Percentiles rank a stretch among this genome's conserved stretches.
These are phyloP conservation scores for Poeciliopsis paucimaculata DNA, from an alignment of 2,797 vertebrate genomes.

Conservation along the genomic window DNA sequence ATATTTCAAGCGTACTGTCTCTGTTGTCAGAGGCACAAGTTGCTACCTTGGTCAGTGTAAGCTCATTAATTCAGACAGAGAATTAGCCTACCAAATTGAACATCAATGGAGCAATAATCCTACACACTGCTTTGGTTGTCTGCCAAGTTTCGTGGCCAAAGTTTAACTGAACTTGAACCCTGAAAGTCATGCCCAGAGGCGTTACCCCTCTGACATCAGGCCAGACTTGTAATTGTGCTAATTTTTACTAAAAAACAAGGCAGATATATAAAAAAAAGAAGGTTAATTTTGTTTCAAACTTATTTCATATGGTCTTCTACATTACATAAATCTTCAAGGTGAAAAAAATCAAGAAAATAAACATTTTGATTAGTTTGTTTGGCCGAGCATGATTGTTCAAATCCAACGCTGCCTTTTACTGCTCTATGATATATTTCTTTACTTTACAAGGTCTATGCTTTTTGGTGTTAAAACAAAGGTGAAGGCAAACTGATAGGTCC, in stretches of 20 bases:
- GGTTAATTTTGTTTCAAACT: neutral
- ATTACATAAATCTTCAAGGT: neutral
- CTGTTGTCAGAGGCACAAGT: neutral
- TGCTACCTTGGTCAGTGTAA: constrained; percentile 10
- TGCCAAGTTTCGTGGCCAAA: constrained; percentile 9
- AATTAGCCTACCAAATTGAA: constrained; percentile 9
- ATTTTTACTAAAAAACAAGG: neutral
- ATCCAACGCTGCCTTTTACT: neutral
- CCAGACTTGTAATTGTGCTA: neutral
- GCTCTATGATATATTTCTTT: neutral
- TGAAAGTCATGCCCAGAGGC: constrained; percentile 6
- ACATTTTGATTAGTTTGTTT: neutral
- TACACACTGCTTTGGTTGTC: constrained; percentile 20
- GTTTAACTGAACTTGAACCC: constrained; percentile 14
- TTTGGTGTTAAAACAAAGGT: neutral
- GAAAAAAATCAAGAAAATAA: neutral
- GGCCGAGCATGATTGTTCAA: neutral
- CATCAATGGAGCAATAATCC: constrained; percentile 12
- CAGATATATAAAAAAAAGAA: neutral
- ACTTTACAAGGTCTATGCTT: too few species aligned
- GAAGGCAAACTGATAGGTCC: neutral
- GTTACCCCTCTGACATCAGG: neutral
- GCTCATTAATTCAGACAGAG: constrained; percentile 17
- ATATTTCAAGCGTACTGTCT: neutral
- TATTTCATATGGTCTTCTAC: neutral